Evolutionary conservation across 2,113 vertebrate genomes (phyloP), one percentile per base, ranked within the genome.

Genomic region (Martes martes): DNA sequence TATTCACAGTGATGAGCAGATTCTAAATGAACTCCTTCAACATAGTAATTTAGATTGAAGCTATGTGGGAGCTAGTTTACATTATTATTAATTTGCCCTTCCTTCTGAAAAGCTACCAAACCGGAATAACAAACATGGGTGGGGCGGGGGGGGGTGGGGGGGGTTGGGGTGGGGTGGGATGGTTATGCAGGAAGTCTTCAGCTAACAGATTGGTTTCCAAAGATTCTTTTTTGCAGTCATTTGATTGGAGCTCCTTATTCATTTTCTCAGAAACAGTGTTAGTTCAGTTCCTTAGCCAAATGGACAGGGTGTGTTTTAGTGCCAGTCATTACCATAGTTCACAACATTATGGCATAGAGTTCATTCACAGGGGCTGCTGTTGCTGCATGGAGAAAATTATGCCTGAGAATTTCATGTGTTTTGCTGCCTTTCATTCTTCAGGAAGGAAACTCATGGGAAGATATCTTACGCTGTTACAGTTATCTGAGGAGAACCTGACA

Each of bases 1-100:
- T 88, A 13, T 26, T 87, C n/a, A 55, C n/a, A 67, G 47, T 36
- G 61, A 47, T 39, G 59, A 89, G 42, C 31, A 74, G 81, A 65
- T 86, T 96, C 78, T 78, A 50, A 91, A 57, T 21, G 63, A 95
- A 31, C n/a, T 73, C 15, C 76, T 92, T 63, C 24, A 86, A 36
- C 39, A 33, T 61, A 11, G n/a, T 90, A 73, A 65, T 95, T 90
- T 90, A 90, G 67, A 42, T 55, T 19, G 33, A 82, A 83, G 85
- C 81, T 80, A 26, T 23, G 2, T 91, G 26, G 82, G 79, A 93
- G 28, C 83, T 85, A 16, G 73, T 95, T 87, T 65, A 69, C 8
- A 0, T 92, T 80, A 28, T 67, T 91, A 69, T 95, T 95, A 76
- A 84, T 91, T 96, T 91, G 47, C 39, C 65, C 81, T 94, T 96